phyloP scores from a whole-genome alignment of 2,113 vertebrate genomes.

The Dicerorhinus sumatrensis region DNA sequence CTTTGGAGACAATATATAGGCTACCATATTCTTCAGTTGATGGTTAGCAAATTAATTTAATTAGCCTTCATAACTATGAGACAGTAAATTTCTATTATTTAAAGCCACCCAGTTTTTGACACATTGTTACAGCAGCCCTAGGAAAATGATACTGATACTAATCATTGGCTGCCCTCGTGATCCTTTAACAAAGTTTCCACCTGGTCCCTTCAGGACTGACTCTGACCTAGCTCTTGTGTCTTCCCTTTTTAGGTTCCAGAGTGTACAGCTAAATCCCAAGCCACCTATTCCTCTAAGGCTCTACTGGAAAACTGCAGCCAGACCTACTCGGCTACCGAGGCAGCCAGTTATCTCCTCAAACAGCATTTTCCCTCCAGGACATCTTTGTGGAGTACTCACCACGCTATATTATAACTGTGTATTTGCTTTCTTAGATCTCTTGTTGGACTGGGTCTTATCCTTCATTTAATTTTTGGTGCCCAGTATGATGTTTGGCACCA shows the following conservation, averaged over 20 bases:
- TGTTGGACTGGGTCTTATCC: background rate
- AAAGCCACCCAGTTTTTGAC: background rate
- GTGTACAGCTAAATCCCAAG: background rate
- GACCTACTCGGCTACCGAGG: background rate
- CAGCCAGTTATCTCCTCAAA: background rate
- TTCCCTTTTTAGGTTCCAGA: background rate
- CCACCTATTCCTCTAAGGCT: background rate
- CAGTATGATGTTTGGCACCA: background rate
- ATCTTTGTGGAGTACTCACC: background rate
- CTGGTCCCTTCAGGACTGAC: background rate
- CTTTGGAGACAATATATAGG: background rate
- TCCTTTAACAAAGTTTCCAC: background rate
- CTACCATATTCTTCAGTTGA: background rate
- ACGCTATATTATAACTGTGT: rapidly evolving
- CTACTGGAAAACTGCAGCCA: background rate
- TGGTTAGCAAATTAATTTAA: background rate
- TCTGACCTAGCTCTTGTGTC: background rate
- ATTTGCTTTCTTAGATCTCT: background rate
- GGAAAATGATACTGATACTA: background rate
- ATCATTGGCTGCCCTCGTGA: background rate
- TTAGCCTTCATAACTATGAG: background rate
- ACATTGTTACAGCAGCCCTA: background rate
- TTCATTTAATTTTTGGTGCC: background rate
- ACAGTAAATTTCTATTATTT: background rate
- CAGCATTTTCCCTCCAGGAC: background rate